A percentile compares a stretch with the other conserved stretches of the same genome.
Conservation (phyloP, 2,888 invertebrate genomes). For the Tipula helvola region DNA sequence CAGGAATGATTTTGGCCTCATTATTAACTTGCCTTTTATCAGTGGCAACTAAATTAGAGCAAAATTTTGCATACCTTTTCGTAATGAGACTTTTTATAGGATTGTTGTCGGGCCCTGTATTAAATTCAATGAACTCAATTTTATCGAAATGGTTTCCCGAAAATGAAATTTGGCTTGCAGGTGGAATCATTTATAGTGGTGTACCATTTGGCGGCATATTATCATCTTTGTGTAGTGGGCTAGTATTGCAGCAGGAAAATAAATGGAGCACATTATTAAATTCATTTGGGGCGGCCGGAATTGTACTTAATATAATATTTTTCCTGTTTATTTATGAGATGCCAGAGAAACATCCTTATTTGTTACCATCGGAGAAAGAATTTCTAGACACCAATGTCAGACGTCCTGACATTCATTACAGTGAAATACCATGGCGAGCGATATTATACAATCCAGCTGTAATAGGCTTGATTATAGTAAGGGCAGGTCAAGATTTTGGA, state of each 20-base stretch:
- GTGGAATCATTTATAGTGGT: not conserved
- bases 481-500: constrained; percentile 11
- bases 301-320: not conserved
- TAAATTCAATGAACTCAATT: not conserved
- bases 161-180: not conserved
- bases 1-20: not conserved
- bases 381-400: not conserved
- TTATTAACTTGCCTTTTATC: not conserved
- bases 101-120: not conserved
- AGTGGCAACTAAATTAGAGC: not conserved
- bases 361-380: not conserved
- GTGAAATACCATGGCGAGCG: constrained; percentile 7
- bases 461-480: constrained; percentile 33
- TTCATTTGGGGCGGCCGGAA: not conserved
- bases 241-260: not conserved
- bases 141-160: not conserved
- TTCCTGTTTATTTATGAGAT: not conserved
- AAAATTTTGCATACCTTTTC: not conserved
- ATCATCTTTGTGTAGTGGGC: not conserved
- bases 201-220: not conserved
- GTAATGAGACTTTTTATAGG: not conserved
- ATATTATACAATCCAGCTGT: constrained; percentile 8
- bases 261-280: not conserved
- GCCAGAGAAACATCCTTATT: not conserved
- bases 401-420: not conserved